phyloP scores from a whole-genome alignment of 2,888 invertebrate species.

The Xylophagus ater region DNA sequence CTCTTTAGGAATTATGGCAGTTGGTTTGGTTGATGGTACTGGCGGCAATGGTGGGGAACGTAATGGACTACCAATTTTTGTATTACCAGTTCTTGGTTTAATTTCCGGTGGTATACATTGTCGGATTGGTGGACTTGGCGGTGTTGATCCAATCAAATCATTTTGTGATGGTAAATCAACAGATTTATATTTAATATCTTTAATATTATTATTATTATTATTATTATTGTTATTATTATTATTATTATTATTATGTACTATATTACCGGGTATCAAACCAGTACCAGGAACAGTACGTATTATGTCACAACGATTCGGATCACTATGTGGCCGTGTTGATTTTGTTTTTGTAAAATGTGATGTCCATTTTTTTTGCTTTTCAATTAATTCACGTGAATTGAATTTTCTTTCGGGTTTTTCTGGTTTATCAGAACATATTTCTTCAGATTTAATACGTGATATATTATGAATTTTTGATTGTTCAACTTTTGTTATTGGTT shows the following conservation, averaged over 20 bases:
- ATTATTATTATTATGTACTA: constrained; percentile 27
- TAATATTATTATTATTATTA: constrained; percentile 10
- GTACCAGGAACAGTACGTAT: constrained; percentile 43
- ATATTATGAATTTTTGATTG: constrained; percentile 34
- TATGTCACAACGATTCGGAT: constrained; percentile 46
- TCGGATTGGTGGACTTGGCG: constrained; percentile 33
- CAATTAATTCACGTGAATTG: constrained; percentile 74
- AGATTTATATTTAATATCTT: constrained; percentile 17
- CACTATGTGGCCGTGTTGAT: constrained; percentile 49
- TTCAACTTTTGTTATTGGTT: constrained; percentile 42
- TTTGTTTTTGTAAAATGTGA: constrained; percentile 77
- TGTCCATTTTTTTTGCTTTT: constrained; percentile 87
- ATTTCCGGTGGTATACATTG: constrained; percentile 35
- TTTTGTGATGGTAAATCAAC: constrained; percentile 20
- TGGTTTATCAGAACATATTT: constrained; percentile 49
- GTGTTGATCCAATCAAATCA: constrained; percentile 24
- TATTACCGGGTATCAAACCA: constrained; percentile 40
- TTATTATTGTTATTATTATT: constrained; percentile 14
- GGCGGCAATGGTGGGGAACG: constrained; percentile 37
- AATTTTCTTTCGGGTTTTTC: constrained; percentile 76
- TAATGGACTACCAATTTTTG: constrained; percentile 35
- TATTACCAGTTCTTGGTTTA: constrained; percentile 32
- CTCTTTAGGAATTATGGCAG: not conserved
- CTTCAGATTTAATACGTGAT: constrained; percentile 48
- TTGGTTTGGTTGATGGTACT: constrained; percentile 35